Percentiles rank a stretch among this genome's conserved stretches.
Conservation (phyloP, 1,140 invertebrate genomes). For the silkworm (Bombyx mori) region DNA sequence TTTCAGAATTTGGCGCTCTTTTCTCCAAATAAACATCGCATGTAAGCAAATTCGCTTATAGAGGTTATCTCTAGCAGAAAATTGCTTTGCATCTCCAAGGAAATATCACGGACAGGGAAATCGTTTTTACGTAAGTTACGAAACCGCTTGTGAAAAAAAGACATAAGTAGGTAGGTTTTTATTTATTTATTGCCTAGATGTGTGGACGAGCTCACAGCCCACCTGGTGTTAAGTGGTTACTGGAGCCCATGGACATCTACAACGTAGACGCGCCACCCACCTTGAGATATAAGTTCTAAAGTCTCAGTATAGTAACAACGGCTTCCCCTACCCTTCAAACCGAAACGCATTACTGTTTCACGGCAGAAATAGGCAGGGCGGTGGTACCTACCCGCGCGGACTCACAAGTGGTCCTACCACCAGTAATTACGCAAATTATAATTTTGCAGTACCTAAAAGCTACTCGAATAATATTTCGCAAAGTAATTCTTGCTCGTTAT, state of each 20-base stretch:
- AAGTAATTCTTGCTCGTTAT: neutral
- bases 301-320: too few species aligned
- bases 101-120: slow-evolving; percentile 44
- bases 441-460: neutral
- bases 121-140: slow-evolving; percentile 32
- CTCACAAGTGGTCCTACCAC: too few species aligned
- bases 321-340: too few species aligned
- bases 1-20: neutral
- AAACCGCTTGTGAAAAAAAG: slow-evolving; percentile 2
- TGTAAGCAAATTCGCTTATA: slow-evolving; percentile 36
- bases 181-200: neutral
- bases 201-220: too few species aligned
- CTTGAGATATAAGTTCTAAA: too few species aligned
- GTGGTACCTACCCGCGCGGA: too few species aligned
- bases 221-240: too few species aligned
- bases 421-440: too few species aligned
- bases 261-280: too few species aligned
- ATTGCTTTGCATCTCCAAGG: slow-evolving; percentile 59
- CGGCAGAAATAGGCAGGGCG: too few species aligned
- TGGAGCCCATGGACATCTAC: too few species aligned
- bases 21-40: slow-evolving; percentile 29
- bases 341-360: too few species aligned
- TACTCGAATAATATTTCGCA: neutral
- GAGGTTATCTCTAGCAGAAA: slow-evolving; percentile 53
- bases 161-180: neutral